phyloP scores from a whole-genome alignment of 2,888 invertebrate genomes.

The Synanthedon myopaeformis region DNA sequence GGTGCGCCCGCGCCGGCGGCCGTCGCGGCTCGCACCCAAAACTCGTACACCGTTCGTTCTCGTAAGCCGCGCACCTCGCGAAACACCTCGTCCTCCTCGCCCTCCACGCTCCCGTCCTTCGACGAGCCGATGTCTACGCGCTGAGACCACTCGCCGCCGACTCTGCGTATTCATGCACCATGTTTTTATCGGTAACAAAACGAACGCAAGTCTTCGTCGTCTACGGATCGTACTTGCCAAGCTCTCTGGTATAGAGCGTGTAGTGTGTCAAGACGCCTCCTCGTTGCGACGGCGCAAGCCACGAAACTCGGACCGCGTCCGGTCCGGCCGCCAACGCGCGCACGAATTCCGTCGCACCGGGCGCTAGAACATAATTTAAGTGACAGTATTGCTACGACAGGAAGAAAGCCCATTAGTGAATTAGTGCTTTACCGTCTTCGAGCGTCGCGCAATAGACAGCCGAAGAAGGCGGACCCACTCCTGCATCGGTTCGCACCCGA shows the following conservation, averaged over 20 bases:
- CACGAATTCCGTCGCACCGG: slow-evolving; percentile 79
- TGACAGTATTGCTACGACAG: no score
- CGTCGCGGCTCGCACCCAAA: slow-evolving; percentile 85
- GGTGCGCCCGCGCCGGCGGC: slow-evolving; percentile 75
- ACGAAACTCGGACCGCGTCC: slow-evolving; percentile 83
- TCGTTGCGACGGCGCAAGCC: slow-evolving; percentile 80
- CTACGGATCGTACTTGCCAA: slow-evolving; percentile 62
- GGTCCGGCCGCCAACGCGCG: slow-evolving; percentile 82
- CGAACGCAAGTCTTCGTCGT: no score
- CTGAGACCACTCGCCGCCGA: slow-evolving; percentile 47
- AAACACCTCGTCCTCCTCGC: slow-evolving; percentile 40
- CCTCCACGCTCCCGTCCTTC: slow-evolving; percentile 4
- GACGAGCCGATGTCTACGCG: slow-evolving; percentile 19
- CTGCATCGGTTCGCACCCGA: slow-evolving; percentile 80
- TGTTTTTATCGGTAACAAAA: no score
- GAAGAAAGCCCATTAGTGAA: no score
- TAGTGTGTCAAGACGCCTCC: slow-evolving; percentile 83
- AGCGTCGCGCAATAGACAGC: slow-evolving; percentile 81
- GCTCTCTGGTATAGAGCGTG: slow-evolving; percentile 79
- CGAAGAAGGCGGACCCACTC: slow-evolving; percentile 79
- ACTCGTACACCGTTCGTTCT: slow-evolving; percentile 80
- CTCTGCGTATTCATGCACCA: slow-evolving; percentile 14
- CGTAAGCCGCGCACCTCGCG: slow-evolving; percentile 76
- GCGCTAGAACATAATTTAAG: slow-evolving; percentile 62
- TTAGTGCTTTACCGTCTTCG: slow-evolving; percentile 74